These are phyloP conservation scores for Caenorhabditis wallacei DNA, from an alignment of 2,888 invertebrate species.

Conservation along the genomic window DNA sequence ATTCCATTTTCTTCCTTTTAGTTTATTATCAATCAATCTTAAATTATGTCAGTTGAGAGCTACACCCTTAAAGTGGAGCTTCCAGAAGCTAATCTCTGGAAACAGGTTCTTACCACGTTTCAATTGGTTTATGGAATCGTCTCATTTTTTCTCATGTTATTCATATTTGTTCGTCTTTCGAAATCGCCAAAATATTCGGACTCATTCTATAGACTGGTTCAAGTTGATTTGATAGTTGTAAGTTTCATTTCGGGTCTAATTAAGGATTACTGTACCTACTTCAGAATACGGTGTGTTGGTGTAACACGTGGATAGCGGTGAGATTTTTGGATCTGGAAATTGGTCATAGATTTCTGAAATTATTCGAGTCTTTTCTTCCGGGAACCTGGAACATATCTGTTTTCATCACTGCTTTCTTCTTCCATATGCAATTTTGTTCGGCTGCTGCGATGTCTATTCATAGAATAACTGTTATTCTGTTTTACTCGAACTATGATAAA, in stretches of 20 bases:
- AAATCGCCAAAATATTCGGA: background rate
- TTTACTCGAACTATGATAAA: background rate
- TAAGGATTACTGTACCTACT: background rate
- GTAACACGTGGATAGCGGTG: background rate
- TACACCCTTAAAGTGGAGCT: too few species aligned
- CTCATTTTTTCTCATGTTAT: background rate
- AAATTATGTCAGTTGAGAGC: too few species aligned
- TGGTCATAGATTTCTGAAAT: background rate
- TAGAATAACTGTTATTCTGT: background rate
- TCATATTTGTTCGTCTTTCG: background rate
- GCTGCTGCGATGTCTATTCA: background rate
- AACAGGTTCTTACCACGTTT: too few species aligned
- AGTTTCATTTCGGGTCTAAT: too few species aligned
- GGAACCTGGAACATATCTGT: background rate
- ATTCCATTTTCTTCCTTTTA: too few species aligned
- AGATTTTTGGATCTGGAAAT: background rate
- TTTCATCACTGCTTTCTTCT: background rate
- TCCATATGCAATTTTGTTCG: slow-evolving; percentile 2
- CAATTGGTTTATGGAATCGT: background rate
- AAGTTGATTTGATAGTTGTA: background rate
- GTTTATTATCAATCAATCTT: too few species aligned
- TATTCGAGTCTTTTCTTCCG: background rate
- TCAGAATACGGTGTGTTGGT: background rate
- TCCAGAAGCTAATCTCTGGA: too few species aligned
- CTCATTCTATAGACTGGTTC: slow-evolving; percentile 12